Percentiles rank a stretch among this genome's conserved stretches.
Conservation (phyloP, 2,888 invertebrate genomes). For the Zygothrica quintamaculata region DNA sequence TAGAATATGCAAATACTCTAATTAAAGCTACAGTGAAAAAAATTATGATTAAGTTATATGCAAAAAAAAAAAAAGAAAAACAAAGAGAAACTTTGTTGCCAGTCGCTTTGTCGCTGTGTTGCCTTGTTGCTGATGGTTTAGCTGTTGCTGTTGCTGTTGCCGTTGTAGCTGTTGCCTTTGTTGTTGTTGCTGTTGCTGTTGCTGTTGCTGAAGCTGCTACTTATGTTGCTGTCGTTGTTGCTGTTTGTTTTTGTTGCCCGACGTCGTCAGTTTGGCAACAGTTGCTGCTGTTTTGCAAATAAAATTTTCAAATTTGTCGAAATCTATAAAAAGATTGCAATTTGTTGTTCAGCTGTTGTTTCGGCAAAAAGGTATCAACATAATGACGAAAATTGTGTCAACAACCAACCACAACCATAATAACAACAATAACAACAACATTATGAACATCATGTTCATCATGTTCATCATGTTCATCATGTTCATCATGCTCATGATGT, state of each 20-base stretch:
- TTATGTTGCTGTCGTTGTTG: conserved; percentile 34
- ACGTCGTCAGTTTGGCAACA: conserved; percentile 65
- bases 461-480: conserved; percentile 31
- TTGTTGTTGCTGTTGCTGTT: conserved; percentile 30
- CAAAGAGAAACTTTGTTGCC: background rate
- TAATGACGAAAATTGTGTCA: conserved; percentile 65
- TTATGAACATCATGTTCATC: conserved; percentile 20
- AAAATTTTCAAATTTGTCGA: conserved; percentile 75
- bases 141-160: conserved; percentile 31
- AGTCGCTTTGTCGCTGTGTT: conserved; percentile 24
- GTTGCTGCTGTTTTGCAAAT: conserved; percentile 70
- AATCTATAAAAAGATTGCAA: conserved; percentile 81
- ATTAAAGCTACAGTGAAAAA: conserved; percentile 62
- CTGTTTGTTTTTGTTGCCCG: conserved; percentile 23
- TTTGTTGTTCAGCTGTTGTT: conserved; percentile 72
- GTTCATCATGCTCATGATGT: conserved; percentile 10
- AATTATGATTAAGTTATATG: background rate
- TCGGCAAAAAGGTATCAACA: conserved; percentile 64
- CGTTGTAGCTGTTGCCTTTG: conserved; percentile 17
- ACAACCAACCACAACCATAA: conserved; percentile 22
- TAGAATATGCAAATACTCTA: conserved; percentile 62
- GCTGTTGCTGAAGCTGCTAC: conserved; percentile 25
- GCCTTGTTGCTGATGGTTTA: conserved; percentile 31
- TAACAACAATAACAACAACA: conserved; percentile 35
- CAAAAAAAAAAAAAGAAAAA: background rate